Evolutionary conservation across 2,113 vertebrate species (phyloP), one percentile per base, ranked within the genome.

Genomic region (Xiphias gladius): DNA sequence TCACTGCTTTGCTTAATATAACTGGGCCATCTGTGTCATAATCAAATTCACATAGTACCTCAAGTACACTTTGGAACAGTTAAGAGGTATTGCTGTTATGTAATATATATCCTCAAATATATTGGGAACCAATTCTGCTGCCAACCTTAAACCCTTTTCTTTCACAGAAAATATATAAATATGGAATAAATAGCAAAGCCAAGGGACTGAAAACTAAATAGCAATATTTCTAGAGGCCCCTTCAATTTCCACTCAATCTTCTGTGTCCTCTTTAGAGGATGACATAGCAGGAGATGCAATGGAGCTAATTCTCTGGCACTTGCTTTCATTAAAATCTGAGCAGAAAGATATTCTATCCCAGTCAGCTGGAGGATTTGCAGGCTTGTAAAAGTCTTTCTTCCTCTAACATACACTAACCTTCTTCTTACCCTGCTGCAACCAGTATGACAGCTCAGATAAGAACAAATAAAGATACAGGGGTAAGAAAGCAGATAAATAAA

Each of bases 291-390:
- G 61, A 89, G 66, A 43, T 43, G 73, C 68, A 86, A 73, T 66
- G 70, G 83, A 76, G 58, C 73, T 86, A 76, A 79, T 85, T 88
- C 48, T 72, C 48, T n/a, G 26, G 20, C 57, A 73, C 68, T 79
- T 71, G 87, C 69, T 92, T 88, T 85, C 76, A 90, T 91, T 91
- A 87, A 83, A 93, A 91, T 73, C 65, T 59, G 62, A 80, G 55
- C 57, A 68, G 66, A 64, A 80, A 46, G 48, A 84, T 32, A 52
- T 71, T 59, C 72, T 41, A 58, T 67, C 5, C 57, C 58, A 81
- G 78, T 85, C 80, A 78, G 59, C 50, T 58, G 11, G 50, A 80
- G 71, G 78, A 85, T 89, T 89, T 84, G 48, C 32, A 64, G 74
- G 67, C 58, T 74, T 86, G 22, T 68, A 65, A 66, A 70, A 80